Conservation (phyloP, 2,797 vertebrate genomes). For the Gymnocypris eckloni region DNA sequence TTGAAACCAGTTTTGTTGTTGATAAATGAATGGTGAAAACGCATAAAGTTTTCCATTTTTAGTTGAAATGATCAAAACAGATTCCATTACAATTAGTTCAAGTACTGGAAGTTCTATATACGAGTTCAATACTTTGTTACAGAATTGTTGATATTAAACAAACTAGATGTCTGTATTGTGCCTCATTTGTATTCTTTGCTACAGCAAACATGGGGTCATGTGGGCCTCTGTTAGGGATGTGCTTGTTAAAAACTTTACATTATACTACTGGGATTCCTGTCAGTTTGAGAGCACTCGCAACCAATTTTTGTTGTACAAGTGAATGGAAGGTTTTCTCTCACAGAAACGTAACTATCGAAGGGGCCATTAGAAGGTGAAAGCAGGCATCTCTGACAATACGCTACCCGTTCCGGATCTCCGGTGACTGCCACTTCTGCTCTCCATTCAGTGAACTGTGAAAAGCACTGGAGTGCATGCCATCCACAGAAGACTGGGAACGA, state of each 20-base stretch:
- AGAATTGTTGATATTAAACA: neutral
- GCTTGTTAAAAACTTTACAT: neutral
- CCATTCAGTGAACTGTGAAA: constrained; percentile 54
- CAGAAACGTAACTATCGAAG: constrained; percentile 30
- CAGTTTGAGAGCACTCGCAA: constrained; percentile 25
- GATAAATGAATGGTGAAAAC: neutral
- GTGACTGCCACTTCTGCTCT: constrained; percentile 34
- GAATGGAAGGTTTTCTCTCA: constrained; percentile 37
- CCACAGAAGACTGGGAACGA: constrained; percentile 39
- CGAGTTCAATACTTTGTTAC: neutral
- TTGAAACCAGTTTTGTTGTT: neutral
- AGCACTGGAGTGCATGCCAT: constrained; percentile 31
- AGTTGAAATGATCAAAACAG: neutral
- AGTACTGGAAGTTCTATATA: neutral
- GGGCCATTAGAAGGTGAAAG: constrained; percentile 46
- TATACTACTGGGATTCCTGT: constrained; percentile 7
- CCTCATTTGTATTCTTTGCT: neutral
- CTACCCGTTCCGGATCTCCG: constrained; percentile 29
- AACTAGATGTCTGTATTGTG: neutral
- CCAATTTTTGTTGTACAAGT: constrained; percentile 46
- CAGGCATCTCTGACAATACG: constrained; percentile 44
- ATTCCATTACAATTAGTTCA: neutral
- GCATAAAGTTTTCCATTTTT: no score
- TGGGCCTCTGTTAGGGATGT: neutral
- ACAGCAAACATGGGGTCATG: neutral